A percentile compares a stretch with the other conserved stretches of the same genome.
phyloP scores from a whole-genome alignment of 2,797 vertebrate species.

The Sebastes oblongus region DNA sequence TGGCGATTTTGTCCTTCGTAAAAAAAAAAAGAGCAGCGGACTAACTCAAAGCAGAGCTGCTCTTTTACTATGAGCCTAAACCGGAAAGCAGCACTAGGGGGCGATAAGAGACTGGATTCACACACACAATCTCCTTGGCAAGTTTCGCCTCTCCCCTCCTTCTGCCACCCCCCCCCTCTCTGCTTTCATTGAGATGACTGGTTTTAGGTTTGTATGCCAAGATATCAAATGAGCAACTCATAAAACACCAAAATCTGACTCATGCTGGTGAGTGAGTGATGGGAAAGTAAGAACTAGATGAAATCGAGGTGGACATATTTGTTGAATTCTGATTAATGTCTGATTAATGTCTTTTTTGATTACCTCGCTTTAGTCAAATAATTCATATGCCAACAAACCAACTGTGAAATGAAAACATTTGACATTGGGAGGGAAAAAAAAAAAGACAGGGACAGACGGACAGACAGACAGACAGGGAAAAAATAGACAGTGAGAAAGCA shows the following conservation, averaged over 20 bases:
- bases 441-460: neutral
- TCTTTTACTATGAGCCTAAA: neutral
- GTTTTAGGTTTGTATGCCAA: conserved; percentile 35
- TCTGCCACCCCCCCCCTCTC: neutral
- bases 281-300: neutral
- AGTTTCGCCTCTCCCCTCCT: neutral
- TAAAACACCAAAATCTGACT: conserved; percentile 35
- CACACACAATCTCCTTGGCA: conserved; percentile 2
- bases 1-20: conserved; percentile 71
- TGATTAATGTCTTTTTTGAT: neutral
- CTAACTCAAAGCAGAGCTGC: conserved; percentile 72
- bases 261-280: conserved; percentile 12
- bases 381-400: neutral
- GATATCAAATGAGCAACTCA: conserved; percentile 47
- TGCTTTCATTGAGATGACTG: conserved; percentile 25
- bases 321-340: neutral
- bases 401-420: neutral
- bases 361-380: neutral
- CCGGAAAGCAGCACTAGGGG: conserved; percentile 73
- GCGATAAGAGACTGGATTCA: conserved; percentile 73
- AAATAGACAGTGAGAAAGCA: conserved; percentile 58
- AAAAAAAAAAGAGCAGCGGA: conserved; percentile 58
- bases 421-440: neutral
- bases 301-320: neutral
- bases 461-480: conserved; percentile 7